Evolutionary conservation across 1,140 invertebrate genomes (phyloP).

Genomic region (Lycorma delicatula): DNA sequence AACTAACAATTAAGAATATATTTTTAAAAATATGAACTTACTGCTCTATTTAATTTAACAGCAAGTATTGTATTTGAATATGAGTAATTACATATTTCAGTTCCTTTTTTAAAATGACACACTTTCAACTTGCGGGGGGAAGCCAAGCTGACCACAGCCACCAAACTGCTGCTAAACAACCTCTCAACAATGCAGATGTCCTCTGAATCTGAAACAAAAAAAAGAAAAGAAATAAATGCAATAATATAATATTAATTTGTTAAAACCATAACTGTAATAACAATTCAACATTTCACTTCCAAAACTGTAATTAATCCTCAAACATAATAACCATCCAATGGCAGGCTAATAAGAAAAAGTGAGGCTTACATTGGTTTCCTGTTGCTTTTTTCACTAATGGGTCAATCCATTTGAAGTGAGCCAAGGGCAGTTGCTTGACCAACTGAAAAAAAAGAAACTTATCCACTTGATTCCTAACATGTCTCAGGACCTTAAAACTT

Average conservation of each 20-base stretch:
- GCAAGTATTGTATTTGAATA: slow-evolving; percentile 96
- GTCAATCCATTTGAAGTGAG: too few relatives aligned
- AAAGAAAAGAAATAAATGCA: slow-evolving; percentile 9
- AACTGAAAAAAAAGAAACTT: too few relatives aligned
- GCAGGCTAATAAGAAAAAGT: too few relatives aligned
- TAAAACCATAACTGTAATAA: not conserved
- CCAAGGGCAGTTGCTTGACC: too few relatives aligned
- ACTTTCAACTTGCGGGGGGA: slow-evolving; percentile 91
- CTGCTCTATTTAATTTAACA: slow-evolving; percentile 91
- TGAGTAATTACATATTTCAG: slow-evolving; percentile 97
- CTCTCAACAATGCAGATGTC: slow-evolving; percentile 92
- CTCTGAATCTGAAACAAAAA: slow-evolving; percentile 51
- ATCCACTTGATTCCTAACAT: too few relatives aligned
- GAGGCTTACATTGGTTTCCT: too few relatives aligned
- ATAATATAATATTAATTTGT: slow-evolving; percentile 1
- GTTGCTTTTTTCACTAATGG: too few relatives aligned
- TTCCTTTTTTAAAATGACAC: slow-evolving; percentile 96
- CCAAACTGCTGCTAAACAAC: slow-evolving; percentile 92
- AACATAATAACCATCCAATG: not conserved
- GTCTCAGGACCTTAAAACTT: too few relatives aligned
- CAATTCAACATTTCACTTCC: not conserved
- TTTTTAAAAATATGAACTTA: too few relatives aligned
- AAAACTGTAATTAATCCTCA: not conserved
- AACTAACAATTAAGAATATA: too few relatives aligned
- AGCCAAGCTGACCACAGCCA: slow-evolving; percentile 86